Evolutionary conservation across 92 coral and sea anemone species (phyloP).

Genomic region (Parazoanthus darwini): DNA sequence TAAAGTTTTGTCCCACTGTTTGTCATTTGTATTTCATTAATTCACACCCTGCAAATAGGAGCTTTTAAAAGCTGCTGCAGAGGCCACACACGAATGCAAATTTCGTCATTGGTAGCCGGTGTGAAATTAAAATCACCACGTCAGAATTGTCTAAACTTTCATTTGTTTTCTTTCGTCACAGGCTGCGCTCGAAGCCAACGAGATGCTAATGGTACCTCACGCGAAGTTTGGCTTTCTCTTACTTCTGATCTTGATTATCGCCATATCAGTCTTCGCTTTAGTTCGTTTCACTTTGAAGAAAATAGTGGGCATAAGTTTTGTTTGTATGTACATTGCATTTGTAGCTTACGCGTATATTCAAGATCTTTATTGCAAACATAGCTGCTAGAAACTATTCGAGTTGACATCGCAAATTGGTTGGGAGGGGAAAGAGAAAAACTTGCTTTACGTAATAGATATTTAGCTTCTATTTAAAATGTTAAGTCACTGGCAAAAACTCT

Average conservation of each 20-base stretch:
- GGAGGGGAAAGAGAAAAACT: constrained; percentile 13
- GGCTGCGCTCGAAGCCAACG: constrained; percentile 68
- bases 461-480: not conserved
- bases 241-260: constrained; percentile 72
- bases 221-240: constrained; percentile 95
- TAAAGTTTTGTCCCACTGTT: too few species aligned
- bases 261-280: constrained; percentile 65
- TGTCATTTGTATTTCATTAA: too few species aligned
- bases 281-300: constrained; percentile 79
- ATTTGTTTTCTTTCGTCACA: constrained; percentile 30
- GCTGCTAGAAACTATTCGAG: constrained; percentile 1
- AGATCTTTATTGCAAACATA: constrained; percentile 4
- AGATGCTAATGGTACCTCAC: constrained; percentile 82
- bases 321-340: constrained; percentile 78
- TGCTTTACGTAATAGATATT: not conserved
- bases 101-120: too few species aligned
- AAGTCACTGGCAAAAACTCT: not conserved
- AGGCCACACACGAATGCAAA: too few species aligned
- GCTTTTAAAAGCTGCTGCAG: too few species aligned
- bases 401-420: not conserved
- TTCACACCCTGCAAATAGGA: too few species aligned
- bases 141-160: not conserved
- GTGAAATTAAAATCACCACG: not conserved
- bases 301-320: constrained; percentile 74
- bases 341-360: constrained; percentile 84